phyloP scores from a whole-genome alignment of 1,140 invertebrate genomes.

The Drosophila mauritiana region DNA sequence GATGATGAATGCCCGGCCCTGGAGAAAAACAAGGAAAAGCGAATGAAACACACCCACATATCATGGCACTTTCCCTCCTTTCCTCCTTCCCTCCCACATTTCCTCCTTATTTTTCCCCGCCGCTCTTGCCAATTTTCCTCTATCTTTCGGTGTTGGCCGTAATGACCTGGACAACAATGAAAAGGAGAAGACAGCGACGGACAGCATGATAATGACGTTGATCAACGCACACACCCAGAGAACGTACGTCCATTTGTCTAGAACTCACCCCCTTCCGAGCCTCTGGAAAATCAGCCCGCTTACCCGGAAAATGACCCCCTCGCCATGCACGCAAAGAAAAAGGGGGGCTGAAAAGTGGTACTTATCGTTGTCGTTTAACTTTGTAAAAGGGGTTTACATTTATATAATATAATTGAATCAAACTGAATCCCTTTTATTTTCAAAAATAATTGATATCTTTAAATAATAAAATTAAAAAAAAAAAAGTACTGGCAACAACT shows the following conservation, averaged over 20 bases:
- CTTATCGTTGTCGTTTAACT: background rate
- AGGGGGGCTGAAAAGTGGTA: background rate
- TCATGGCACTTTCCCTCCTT: slow-evolving; percentile 28
- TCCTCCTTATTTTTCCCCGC: background rate
- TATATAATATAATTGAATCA: no score
- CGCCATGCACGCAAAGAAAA: background rate
- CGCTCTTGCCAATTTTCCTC: slow-evolving; percentile 1
- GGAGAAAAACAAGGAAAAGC: slow-evolving; percentile 13
- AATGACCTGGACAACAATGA: slow-evolving; percentile 64
- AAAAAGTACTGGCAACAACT: no score
- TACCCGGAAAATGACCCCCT: background rate
- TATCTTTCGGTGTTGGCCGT: slow-evolving; percentile 65
- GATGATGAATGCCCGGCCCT: slow-evolving; percentile 54
- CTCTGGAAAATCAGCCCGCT: slow-evolving; percentile 4
- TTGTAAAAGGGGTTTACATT: background rate
- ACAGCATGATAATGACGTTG: slow-evolving; percentile 65
- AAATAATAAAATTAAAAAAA: no score
- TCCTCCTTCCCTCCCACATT: background rate
- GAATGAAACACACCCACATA: slow-evolving; percentile 62
- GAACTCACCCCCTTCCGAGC: slow-evolving; percentile 5
- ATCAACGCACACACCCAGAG: slow-evolving; percentile 71
- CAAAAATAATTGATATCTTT: background rate
- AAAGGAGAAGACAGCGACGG: slow-evolving; percentile 40
- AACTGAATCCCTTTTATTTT: background rate
- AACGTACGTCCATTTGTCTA: slow-evolving; percentile 72